Base-by-base conservation (phyloP, 2,113 vertebrate species). In the Chaetodon auriga region DNA sequence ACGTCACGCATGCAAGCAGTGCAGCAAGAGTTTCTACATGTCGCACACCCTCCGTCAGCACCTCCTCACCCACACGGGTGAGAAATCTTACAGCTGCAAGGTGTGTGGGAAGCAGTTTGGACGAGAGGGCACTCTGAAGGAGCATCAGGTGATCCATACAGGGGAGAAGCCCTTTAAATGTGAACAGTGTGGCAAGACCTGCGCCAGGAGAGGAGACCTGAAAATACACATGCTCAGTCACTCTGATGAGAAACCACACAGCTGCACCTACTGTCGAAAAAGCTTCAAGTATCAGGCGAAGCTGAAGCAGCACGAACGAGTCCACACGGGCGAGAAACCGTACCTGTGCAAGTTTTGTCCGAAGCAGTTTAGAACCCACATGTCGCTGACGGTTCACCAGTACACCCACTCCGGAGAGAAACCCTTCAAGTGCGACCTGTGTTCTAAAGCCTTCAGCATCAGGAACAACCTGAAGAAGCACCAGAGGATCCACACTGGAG, bases 261-360 rank as follows among this genome's bases (percentile, higher is more conserved):
- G 55, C 48, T 87, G 85, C 76, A 55, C 46, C 54, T 5, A 2
- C 2, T 90, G 88, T 1, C 0, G 2, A 0, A 85, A 72, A 4
- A 51, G 54, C 36, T 90, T 87, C 79, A 85, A 87, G 30, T 80
- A 78, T 1, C 38, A 4, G 7, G 7, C 57, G 0, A 82, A 80
- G 2, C 75, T 85, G 13, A 68, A 55, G 58, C 51, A 57, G 71
- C 88, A 87, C 23, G 19, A 73, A 0, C 30, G 49, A 0, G 7
- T 84, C 2, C 86, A 88, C 86, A 78, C 78, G 1, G 88, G 82
- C 0, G 88, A 85, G 65, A 87, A 78, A 36, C 85, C 80, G 0
- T 81, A 71, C 41, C 54, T 23, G 18, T 90, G 88, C 58, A 13
- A 10, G 35, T 11, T 71, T 5, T 89, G 88, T 4, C 36, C 65